Evolutionary conservation across 2,888 invertebrate species (phyloP), one percentile per base, ranked within the genome.

Genomic region (Ceriagrion tenellum): DNA sequence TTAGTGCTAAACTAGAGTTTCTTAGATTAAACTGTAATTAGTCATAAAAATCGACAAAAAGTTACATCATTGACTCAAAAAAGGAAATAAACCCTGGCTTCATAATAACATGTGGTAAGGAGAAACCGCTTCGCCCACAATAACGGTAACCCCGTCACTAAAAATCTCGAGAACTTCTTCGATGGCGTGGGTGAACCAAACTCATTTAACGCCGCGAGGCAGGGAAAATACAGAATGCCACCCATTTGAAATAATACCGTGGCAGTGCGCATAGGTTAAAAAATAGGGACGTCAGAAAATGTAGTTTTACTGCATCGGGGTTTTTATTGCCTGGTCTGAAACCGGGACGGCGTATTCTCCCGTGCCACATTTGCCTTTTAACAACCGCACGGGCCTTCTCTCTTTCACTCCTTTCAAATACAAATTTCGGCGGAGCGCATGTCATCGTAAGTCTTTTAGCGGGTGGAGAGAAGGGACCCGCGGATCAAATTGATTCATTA

Each of bases 361-460:
- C 2, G 35, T 13, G 35, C 81, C 30, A 3, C 4, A 16, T 81
- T 13, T 81, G 16, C 0, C 26, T 23, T 69, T 69, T 69, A 69
- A 81, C 35, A 35, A 81, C 81, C 81, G 69, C 16, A 12, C 8
- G 30, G 81, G 8, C 2, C 35, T 26, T 23, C 81, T 35, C 81
- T 10, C 81, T 35, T 81, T 35, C 81, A 81, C 35, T 81, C 35
- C 81, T 35, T 81, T 81, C 35, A n/a, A 81, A 26, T 35, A 4
- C 81, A 16, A 81, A 81, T 81, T 81, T 81, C 35, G 81, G 81
- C 18, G 16, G 13, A 10, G 81, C 16, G 81, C 35, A 16, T 35
- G 81, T 81, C 81, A 81, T 81, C 81, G 81, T 81, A 81, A 81
- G 81, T 81, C 81, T 81, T 35, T 23, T 69, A 69, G 8, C 26